Evolutionary conservation across 2,113 vertebrate genomes (phyloP), one percentile per base, ranked within the genome.

Genomic region (Cariama cristata): DNA sequence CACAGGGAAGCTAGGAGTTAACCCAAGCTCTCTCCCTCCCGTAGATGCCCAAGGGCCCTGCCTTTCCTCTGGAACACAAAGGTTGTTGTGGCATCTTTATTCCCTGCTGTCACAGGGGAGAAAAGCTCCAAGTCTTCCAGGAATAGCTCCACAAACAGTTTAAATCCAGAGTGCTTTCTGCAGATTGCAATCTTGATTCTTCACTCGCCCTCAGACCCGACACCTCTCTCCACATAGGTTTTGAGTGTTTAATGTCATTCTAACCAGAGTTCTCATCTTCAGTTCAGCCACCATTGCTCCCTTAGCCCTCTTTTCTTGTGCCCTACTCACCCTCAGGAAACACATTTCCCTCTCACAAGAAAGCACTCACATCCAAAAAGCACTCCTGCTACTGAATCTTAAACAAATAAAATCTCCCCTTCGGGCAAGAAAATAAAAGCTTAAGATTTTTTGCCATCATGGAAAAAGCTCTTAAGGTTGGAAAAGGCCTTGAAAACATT

Each of bases 51-150:
- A 94, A 85, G 47, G 19, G 11, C 88, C 58, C 88, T 79, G 79
- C n/a, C 64, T 95, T 87, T 86, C 56, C 35, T 95, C 89, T 76
- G 44, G 28, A 91, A 83, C 33, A 58, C 16, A 21, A 66, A 69
- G 50, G 47, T 38, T 86, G 75, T 89, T 89, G 59, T 91, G 80
- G 74, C 71, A 88, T 93, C 71, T 95, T 95, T 88, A 85, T 81
- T 89, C 64, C 77, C 85, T 45, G 14, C 52, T 87, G 55, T 30
- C 80, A 86, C 42, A 71, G 1, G 27, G 42, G 30, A 80, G 62
- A 68, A 79, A 60, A 93, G 33, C 66, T 90, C 28, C 69, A 40
- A 50, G 35, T 30, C 73, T 79, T 67, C 60, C 92, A 94, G 14
- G 35, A 92, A 93, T 22, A 91, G 42, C 47, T 85, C 38, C 56